Evolutionary conservation across 2,888 invertebrate species (phyloP).

Genomic region (Sturmia bella): DNA sequence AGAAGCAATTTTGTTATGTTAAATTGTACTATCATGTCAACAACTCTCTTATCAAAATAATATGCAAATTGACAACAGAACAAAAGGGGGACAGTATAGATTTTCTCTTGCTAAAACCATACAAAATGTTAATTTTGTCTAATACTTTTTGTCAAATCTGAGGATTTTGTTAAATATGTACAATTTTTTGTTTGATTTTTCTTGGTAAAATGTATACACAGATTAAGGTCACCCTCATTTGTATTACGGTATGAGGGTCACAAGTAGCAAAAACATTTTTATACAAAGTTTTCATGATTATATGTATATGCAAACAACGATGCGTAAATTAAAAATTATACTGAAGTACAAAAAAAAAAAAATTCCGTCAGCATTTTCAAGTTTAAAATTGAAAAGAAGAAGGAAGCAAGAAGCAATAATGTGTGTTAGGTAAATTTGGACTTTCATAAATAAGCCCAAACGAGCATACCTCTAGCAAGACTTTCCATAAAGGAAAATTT

Average conservation of each 20-base stretch:
- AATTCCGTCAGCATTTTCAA: too few species aligned
- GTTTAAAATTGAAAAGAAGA: too few species aligned
- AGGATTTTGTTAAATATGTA: constrained; percentile 3
- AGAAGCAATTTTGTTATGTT: background rate
- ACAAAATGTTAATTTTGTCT: background rate
- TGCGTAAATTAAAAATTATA: too few species aligned
- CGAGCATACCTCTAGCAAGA: too few species aligned
- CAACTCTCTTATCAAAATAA: constrained; percentile 41
- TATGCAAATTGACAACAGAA: constrained; percentile 27
- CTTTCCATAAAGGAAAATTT: too few species aligned
- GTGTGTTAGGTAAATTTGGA: too few species aligned
- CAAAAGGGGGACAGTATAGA: constrained; percentile 7
- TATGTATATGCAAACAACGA: too few species aligned
- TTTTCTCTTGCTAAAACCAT: background rate
- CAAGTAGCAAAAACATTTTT: too few species aligned
- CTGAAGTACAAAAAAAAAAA: too few species aligned
- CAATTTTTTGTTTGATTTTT: constrained; percentile 4
- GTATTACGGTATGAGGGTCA: background rate
- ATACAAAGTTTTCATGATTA: too few species aligned
- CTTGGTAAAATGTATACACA: constrained; percentile 6
- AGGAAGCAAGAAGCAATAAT: too few species aligned
- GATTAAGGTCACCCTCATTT: constrained; percentile 46
- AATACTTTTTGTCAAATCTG: constrained; percentile 22
- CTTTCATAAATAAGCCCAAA: too few species aligned
- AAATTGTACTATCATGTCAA: constrained; percentile 12